These are phyloP conservation scores for Brassicogethes aeneus DNA, from an alignment of 2,888 invertebrate species.

Conservation along the genomic window DNA sequence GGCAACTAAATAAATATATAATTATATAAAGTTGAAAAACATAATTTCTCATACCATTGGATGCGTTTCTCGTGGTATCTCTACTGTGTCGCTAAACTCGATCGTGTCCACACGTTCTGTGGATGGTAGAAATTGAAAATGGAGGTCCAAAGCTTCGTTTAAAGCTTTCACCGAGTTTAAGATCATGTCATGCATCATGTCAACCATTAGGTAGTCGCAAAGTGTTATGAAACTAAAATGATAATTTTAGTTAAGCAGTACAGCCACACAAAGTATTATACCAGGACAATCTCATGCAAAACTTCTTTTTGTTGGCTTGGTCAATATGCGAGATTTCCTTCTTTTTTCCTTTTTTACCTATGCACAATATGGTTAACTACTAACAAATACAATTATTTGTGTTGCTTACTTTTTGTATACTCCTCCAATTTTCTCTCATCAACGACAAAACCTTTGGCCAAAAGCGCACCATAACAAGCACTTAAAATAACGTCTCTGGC, in stretches of 20 bases:
- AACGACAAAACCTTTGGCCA: slow-evolving; percentile 66
- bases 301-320: slow-evolving; percentile 73
- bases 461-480: slow-evolving; percentile 67
- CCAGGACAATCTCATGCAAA: slow-evolving; percentile 72
- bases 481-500: slow-evolving; percentile 53
- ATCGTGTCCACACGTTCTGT: slow-evolving; percentile 36
- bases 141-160: slow-evolving; percentile 45
- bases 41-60: too few species aligned
- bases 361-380: background rate
- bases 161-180: slow-evolving; percentile 53
- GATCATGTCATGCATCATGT: slow-evolving; percentile 57
- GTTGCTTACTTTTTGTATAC: background rate
- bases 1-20: slow-evolving; percentile 50
- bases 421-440: slow-evolving; percentile 49
- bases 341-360: slow-evolving; percentile 38
- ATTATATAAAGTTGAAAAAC: too few species aligned
- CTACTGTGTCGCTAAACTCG: slow-evolving; percentile 44
- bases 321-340: slow-evolving; percentile 61
- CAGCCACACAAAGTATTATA: slow-evolving; percentile 31
- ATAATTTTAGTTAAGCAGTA: slow-evolving; percentile 10
- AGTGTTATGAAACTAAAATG: slow-evolving; percentile 57
- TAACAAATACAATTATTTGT: background rate
- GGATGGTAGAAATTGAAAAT: slow-evolving; percentile 45
- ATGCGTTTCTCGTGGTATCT: slow-evolving; percentile 20
- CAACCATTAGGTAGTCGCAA: slow-evolving; percentile 62